Percentiles rank a stretch among this genome's conserved stretches.
These are phyloP conservation scores for Cantharis rustica DNA, from an alignment of 2,888 invertebrate species.

Conservation along the genomic window DNA sequence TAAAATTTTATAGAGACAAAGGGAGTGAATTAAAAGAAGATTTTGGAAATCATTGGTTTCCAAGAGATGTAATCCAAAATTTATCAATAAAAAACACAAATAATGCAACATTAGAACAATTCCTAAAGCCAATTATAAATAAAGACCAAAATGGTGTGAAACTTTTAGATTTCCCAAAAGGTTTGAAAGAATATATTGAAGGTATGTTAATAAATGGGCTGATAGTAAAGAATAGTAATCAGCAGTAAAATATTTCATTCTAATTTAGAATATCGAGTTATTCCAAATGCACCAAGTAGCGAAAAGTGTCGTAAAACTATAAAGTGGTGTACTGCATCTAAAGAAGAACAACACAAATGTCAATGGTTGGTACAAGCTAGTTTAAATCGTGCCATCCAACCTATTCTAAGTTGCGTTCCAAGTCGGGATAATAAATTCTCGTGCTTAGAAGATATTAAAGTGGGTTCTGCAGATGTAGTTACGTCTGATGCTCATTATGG, in stretches of 20 bases:
- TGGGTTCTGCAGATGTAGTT: constrained; percentile 62
- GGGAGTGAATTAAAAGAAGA: constrained; percentile 40
- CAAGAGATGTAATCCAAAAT: constrained; percentile 28
- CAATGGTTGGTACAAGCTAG: constrained; percentile 63
- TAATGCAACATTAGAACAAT: neutral
- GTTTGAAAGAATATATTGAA: constrained; percentile 11
- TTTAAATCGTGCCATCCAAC: constrained; percentile 63
- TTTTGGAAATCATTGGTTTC: constrained; percentile 56
- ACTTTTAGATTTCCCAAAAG: neutral
- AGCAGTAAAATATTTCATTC: neutral
- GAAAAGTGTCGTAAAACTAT: constrained; percentile 45
- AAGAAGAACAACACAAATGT: constrained; percentile 64
- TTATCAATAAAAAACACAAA: neutral
- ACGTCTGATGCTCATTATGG: constrained; percentile 68
- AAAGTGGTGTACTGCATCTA: constrained; percentile 66
- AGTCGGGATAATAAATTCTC: constrained; percentile 56
- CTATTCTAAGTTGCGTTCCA: constrained; percentile 61
- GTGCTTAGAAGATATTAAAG: constrained; percentile 62
- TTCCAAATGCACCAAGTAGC: neutral
- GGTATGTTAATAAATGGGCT: neutral
- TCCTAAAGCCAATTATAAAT: neutral
- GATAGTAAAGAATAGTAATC: neutral
- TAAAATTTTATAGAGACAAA: constrained; percentile 22
- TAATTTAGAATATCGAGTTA: constrained; percentile 11
- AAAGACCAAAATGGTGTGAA: neutral